phyloP scores from a whole-genome alignment of 2,888 invertebrate species.

The Ceratothoa steindachneri region DNA sequence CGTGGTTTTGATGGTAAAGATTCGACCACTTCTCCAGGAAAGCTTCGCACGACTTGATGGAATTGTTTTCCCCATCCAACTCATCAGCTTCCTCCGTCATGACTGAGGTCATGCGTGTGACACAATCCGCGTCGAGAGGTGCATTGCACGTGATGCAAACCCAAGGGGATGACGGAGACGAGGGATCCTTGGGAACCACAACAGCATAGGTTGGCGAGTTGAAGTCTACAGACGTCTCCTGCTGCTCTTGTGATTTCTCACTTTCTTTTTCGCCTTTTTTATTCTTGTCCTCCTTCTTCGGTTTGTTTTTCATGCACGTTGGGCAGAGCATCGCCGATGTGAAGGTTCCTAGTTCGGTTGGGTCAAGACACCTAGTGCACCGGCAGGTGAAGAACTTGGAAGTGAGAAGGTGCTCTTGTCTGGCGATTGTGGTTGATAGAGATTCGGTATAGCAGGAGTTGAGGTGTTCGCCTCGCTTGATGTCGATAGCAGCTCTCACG shows the following conservation, averaged over 20 bases:
- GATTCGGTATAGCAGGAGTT: slow-evolving; percentile 45
- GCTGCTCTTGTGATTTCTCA: background rate
- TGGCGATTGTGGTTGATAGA: slow-evolving; percentile 27
- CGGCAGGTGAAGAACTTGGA: slow-evolving; percentile 45
- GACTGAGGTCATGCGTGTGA: slow-evolving; percentile 31
- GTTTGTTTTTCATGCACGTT: slow-evolving; percentile 22
- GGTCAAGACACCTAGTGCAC: slow-evolving; percentile 40
- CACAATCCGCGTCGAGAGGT: slow-evolving; percentile 30
- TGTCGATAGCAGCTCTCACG: slow-evolving; percentile 36
- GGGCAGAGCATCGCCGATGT: slow-evolving; percentile 30
- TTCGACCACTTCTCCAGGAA: slow-evolving; percentile 39
- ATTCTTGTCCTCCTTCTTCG: slow-evolving; percentile 20
- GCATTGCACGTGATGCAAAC: slow-evolving; percentile 30
- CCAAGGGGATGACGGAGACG: slow-evolving; percentile 40
- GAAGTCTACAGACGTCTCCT: background rate
- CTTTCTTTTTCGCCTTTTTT: slow-evolving; percentile 1
- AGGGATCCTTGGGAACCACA: slow-evolving; percentile 33
- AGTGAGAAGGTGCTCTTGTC: slow-evolving; percentile 41
- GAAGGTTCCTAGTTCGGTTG: slow-evolving; percentile 38
- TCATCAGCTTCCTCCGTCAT: slow-evolving; percentile 45
- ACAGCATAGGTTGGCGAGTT: slow-evolving; percentile 4
- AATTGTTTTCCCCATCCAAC: slow-evolving; percentile 25
- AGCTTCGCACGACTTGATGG: slow-evolving; percentile 32
- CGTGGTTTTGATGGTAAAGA: slow-evolving; percentile 40
- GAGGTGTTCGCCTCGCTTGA: slow-evolving; percentile 37